phyloP scores from a whole-genome alignment of 2,797 vertebrate species.

The Lacerta bilineata region DNA sequence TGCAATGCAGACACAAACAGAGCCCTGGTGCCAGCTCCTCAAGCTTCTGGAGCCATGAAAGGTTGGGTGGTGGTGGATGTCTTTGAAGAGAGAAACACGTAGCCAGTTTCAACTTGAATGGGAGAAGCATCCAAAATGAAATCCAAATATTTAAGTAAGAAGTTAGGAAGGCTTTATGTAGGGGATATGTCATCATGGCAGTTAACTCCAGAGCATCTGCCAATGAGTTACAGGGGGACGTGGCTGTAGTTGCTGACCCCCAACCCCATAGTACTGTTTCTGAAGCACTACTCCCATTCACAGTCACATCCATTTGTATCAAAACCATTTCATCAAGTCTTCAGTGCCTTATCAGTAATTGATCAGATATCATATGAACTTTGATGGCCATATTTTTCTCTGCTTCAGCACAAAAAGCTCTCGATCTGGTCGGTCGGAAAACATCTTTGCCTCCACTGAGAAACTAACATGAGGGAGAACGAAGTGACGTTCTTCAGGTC shows the following conservation, averaged over 20 bases:
- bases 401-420: no score
- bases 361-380: no score
- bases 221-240: background rate
- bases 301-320: no score
- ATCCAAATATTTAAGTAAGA: conserved; percentile 64
- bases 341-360: no score
- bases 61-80: conserved; percentile 68
- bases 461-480: no score
- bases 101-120: conserved; percentile 76
- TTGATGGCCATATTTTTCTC: no score
- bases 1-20: conserved; percentile 54
- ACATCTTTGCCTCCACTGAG: no score
- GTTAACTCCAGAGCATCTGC: background rate
- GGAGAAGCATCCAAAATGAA: conserved; percentile 72
- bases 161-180: conserved; percentile 5
- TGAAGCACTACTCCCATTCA: no score
- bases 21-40: conserved; percentile 66
- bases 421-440: no score
- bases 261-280: no score
- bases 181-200: background rate
- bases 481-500: no score
- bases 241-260: background rate
- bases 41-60: conserved; percentile 63
- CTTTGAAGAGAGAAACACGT: conserved; percentile 71
- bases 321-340: no score